Base-by-base conservation (phyloP, 1,140 invertebrate genomes). In the Papilio xuthus region DNA sequence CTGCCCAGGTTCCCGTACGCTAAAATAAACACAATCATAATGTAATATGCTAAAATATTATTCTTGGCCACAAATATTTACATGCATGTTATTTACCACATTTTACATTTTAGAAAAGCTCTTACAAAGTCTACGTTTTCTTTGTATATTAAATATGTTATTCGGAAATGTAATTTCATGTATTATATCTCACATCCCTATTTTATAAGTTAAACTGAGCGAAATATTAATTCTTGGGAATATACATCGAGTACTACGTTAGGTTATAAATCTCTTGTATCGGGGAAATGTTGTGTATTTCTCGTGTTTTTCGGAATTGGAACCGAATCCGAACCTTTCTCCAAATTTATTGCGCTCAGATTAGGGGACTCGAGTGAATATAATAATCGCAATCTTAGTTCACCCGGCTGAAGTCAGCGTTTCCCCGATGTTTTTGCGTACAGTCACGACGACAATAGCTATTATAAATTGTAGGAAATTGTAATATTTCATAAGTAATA, bases 1-100 rank as follows among this genome's bases (percentile, higher is more conserved):
- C 98, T 98, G 78, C 97, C 98, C 90, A 99, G 95, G 94, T 99
- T 99, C 75, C 98, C 98, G 89, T 98, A 98, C 60, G 98, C 98
- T 99, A 95, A 79, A 83, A 95, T 95, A 87, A 91, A 90, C 90
- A 89, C 84, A 78, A 78, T 79, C 63, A 63, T 56, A 79, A 79
- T 74, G 77, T 47, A 78, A 72, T 50, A 72, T 72, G 67, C 74
- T 63, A 76, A 73, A 73, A 79, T 69, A 44, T 69, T 74, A 67
- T 79, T 37, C 41, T 71, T 20, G 20, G 10, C 18, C 69, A 8
- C 50, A 75, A 75, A 75, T 56, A 75, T 75, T 75, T 67, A 67
- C 23, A 67, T 67, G 26, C 60, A 67, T 12, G 3, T 32, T 67
- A 28, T 67, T 56, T 23, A 6, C 60, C 23, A 13, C 69, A 42